Base-by-base conservation (phyloP, 1,140 invertebrate species). In the Drosophila quadrilineata region DNA sequence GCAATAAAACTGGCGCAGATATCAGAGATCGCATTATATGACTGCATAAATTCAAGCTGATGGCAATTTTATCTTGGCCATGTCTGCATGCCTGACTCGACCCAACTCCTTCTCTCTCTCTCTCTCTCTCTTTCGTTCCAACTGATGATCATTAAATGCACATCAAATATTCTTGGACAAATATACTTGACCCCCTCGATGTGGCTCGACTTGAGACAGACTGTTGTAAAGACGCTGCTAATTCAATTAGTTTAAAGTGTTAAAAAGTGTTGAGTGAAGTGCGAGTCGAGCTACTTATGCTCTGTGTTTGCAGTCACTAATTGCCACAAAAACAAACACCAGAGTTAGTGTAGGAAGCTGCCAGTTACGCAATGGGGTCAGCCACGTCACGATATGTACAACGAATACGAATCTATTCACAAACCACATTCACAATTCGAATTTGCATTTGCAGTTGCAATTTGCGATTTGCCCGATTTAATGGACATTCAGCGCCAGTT, bases 291-390 rank as follows among this genome's bases (percentile, higher is more conserved):
- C 41, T 36, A 21, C 40, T 22, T 24, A 17, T 35, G 24, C 16
- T 43, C 17, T 43, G 54, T 59, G 53, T 60, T 66, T 66, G 63
- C 56, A 59, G 43, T 50, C 45, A 59, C 76, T 82, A 77, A 82
- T 84, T 63, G 64, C 77, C 46, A 62, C 43, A 26, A 65, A 68
- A 58, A 58, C n/a, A n/a, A n/a, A n/a, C n/a, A 40, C 26, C 62
- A 35, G 38, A 59, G 45, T 26, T 56, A 68, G 68, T 76, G 63
- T 75, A 64, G 76, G 73, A 77, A 76, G 48, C 58, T 53, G 70
- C 14, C 40, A 50, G 68, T 84, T 80, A 82, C 75, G 76, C 76
- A 82, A 82, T 24, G 68, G 54, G 76, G 76, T 84, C 76, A 80
- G 54, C 69, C 41, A 19, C 43, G 28, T 43, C 76, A 80, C 76